Evolutionary conservation across 1,140 invertebrate genomes (phyloP), one percentile per base, ranked within the genome.

Genomic region (Araneus ventricosus): DNA sequence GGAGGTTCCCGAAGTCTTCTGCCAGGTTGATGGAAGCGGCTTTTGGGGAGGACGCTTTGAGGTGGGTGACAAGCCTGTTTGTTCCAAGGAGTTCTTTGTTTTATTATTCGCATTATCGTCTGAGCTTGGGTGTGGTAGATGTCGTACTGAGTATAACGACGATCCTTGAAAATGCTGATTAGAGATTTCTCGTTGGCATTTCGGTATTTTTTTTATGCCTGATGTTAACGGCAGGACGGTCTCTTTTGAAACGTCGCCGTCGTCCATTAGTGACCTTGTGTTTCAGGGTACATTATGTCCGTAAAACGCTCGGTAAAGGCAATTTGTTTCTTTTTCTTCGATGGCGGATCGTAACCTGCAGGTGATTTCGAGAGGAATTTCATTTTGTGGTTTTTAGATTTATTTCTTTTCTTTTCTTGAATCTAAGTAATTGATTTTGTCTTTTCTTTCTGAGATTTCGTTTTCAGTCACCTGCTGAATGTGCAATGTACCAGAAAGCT

Each of bases 61-160:
- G 30, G 67, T 22, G 37, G 59, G 86, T 88, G 30, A 70, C 61
- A 70, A 70, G 61, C 86, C 59, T 27, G 61, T 87, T 87, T 63
- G 85, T 61, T 59, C 59, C 52, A 39, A 20, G 22, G 30, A 22
- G 22, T 20, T 82, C 59, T 67, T 63, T 88, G 57, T 67, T 88
- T 88, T 88, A 67, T 88, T 88, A 67, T 88, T 82, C 79, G 67
- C 30, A 75, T 75, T 75, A 75, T 75, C 67, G 67, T 75, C 63
- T 27, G 63, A 27, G 63, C 27, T 70, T 82, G 41, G 79, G 79
- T 82, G 79, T 82, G 79, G 79, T 82, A 27, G 79, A 30, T 75
- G 67, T 75, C 67, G 67, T 75, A 75, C 3, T 75, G 30, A 17
- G 30, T 82, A 22, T 82, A 27, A 41, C 79, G 79, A 82, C 37